A percentile compares a stretch with the other conserved stretches of the same genome.
Evolutionary conservation across 2,113 vertebrate species (phyloP).

Genomic region (Choloepus hoffmanni): DNA sequence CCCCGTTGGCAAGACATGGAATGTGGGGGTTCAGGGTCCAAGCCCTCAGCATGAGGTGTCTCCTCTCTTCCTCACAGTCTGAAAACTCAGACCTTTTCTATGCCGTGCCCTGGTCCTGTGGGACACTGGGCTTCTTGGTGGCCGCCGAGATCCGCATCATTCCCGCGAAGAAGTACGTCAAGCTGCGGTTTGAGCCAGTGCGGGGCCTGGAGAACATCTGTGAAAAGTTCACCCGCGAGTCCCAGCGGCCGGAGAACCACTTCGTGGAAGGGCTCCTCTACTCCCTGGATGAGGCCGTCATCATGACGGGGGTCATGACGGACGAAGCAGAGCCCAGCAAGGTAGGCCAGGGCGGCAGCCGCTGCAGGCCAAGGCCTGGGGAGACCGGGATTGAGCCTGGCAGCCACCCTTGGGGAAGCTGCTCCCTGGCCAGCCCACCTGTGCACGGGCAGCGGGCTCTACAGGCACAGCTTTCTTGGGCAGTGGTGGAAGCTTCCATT

Average conservation of each 20-base stretch:
- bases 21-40: background rate
- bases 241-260: constrained; percentile 91
- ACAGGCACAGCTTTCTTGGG: background rate
- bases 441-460: background rate
- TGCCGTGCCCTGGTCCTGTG: constrained; percentile 98
- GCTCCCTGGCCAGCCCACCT: background rate
- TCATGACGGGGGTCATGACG: constrained; percentile 97
- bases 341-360: constrained; percentile 82
- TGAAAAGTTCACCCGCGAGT: constrained; percentile 91
- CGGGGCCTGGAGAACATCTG: constrained; percentile 94
- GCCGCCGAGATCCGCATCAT: constrained; percentile 97
- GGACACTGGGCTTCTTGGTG: constrained; percentile 98
- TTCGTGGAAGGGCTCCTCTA: constrained; percentile 97
- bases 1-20: fast-evolving
- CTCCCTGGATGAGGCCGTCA: constrained; percentile 93
- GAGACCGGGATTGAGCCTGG: background rate
- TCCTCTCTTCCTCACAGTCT: constrained; percentile 86
- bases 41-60: background rate
- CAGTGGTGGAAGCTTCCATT: background rate
- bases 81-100: constrained; percentile 99
- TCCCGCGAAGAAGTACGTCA: constrained; percentile 94
- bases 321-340: constrained; percentile 92
- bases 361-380: fast-evolving
- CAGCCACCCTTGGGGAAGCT: background rate
- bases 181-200: constrained; percentile 92